Evolutionary conservation across 2,113 vertebrate species (phyloP), one percentile per base, ranked within the genome.

Genomic region (Phainopepla nitens): DNA sequence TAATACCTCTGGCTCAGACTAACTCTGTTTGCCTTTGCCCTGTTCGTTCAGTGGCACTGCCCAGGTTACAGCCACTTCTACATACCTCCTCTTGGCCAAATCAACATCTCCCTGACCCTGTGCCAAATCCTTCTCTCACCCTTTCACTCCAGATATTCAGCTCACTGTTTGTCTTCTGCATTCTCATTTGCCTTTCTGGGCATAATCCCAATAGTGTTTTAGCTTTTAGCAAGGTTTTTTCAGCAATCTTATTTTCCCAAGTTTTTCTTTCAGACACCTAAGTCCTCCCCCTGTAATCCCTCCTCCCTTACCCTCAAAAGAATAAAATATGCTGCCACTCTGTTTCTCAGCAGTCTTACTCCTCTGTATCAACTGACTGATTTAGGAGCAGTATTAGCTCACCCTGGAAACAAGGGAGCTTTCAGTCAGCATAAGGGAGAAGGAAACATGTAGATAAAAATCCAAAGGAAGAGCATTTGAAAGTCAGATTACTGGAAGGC

Each of bases 371-470:
- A 90, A 21, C 82, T 75, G 56, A 81, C 88, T 89, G 76, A 92
- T 93, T 94, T 68, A 83, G 76, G 77, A 79, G 57, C 28, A n/a
- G 68, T 80, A 83, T 87, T 93, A 87, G 61, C 86, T 96, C 92
- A 93, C 90, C 36, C 82, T 83, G 80, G 96, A 95, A 96, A 95
- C 90, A 96, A 95, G 82, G 76, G 49, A 90, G 64, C 60, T 78
- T 93, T 97, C 88, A 93, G 88, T 57, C 88, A 89, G 76, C 49
- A 50, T 88, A 78, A 95, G 50, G 58, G 68, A 91, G 49, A 92
- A 89, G 68, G 84, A 90, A 96, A 60, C 14, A 14, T 2, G 20
- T 44, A 89, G 85, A 83, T 93, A 90, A 92, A 94, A 95, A 95
- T 96, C 80, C 80, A 89, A 58, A 95, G 64, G 61, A 96, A 66